A percentile compares a stretch with the other conserved stretches of the same genome.
Conservation (phyloP, 1,140 invertebrate species). For the Sarcophaga peregrina region DNA sequence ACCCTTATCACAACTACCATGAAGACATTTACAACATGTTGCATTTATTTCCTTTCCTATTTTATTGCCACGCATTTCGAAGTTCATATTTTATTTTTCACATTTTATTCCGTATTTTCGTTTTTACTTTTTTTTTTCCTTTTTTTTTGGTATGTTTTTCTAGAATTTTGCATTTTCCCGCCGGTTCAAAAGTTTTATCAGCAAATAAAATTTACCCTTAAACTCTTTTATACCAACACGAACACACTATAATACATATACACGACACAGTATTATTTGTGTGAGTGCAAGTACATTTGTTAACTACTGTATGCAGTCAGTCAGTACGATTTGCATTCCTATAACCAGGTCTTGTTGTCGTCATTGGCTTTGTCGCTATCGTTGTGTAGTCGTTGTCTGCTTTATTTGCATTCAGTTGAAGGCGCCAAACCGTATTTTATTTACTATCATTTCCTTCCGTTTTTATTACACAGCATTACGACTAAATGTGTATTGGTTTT, state of each 20-base stretch:
- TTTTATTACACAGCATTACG: conserved; percentile 36
- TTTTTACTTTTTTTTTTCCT: not conserved
- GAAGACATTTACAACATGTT: conserved; percentile 22
- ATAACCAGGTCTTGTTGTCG: not conserved
- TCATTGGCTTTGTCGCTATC: not conserved
- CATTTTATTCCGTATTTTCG: not conserved
- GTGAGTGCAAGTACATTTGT: too few relatives aligned
- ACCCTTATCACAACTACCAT: not conserved
- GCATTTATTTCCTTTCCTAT: not conserved
- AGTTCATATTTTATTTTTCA: not conserved
- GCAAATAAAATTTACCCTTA: not conserved
- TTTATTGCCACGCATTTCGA: conserved; percentile 36
- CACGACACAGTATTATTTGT: too few relatives aligned
- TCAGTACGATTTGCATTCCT: not conserved
- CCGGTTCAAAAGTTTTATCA: not conserved
- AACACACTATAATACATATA: not conserved
- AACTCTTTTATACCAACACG: not conserved
- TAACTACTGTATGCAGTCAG: not conserved
- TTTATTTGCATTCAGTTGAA: conserved; percentile 38
- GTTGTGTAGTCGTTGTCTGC: not conserved
- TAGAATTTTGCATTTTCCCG: too few relatives aligned
- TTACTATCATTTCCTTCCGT: conserved; percentile 39
- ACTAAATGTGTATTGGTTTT: not conserved
- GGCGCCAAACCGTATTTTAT: conserved; percentile 41
- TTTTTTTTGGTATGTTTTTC: not conserved